Evolutionary conservation across 2,797 vertebrate genomes (phyloP).

Genomic region (Eidolon dupreanum): DNA sequence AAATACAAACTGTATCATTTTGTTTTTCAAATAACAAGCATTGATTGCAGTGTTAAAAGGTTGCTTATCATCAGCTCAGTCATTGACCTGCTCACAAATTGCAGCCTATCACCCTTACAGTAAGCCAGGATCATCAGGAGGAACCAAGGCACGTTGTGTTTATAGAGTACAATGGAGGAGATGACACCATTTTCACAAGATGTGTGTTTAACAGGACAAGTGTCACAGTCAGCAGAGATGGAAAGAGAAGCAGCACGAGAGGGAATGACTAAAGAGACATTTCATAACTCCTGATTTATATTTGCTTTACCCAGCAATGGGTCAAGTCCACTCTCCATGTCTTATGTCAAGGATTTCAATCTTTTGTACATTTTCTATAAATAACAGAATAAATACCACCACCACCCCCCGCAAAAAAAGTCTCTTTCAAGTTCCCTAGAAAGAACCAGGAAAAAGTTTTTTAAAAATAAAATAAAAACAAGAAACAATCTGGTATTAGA

Average conservation of each 20-base stretch:
- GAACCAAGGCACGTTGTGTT: not conserved
- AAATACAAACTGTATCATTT: constrained; percentile 75
- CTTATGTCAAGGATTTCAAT: not conserved
- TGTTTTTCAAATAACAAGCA: constrained; percentile 76
- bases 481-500: not conserved
- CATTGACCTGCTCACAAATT: constrained; percentile 69
- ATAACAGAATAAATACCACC: not conserved
- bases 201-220: not conserved
- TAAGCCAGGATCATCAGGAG: not conserved
- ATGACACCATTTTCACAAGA: constrained; percentile 12
- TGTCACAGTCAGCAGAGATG: not conserved
- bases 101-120: constrained; percentile 58
- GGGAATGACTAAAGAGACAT: not conserved
- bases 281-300: not conserved
- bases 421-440: constrained; percentile 15
- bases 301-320: not conserved
- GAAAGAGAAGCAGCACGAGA: not conserved
- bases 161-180: constrained; percentile 3
- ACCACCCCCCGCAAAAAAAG: not conserved
- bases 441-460: not conserved
- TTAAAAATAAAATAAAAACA: not conserved
- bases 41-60: constrained; percentile 72
- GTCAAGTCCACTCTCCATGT: not conserved
- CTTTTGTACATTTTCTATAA: not conserved
- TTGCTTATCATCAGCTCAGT: constrained; percentile 65